Conservation (phyloP, 2,797 vertebrate genomes). For the Protonibea diacanthus region DNA sequence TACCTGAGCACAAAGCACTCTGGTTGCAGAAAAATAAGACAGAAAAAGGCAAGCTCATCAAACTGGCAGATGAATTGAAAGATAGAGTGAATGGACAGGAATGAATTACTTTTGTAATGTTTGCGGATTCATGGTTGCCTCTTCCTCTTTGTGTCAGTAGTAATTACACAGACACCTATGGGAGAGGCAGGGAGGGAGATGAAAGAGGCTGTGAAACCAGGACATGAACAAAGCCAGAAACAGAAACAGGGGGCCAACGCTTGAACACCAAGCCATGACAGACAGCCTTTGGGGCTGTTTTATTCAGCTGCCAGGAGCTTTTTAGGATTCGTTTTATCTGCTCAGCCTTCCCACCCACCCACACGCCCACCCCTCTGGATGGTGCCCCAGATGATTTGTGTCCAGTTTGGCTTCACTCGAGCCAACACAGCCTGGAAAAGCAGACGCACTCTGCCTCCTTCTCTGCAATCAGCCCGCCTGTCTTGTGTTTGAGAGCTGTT, state of each 20-base stretch:
- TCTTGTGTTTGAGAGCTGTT: slow-evolving; percentile 62
- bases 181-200: slow-evolving; percentile 73
- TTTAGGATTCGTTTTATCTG: slow-evolving; percentile 84
- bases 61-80: slow-evolving; percentile 56
- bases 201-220: slow-evolving; percentile 78
- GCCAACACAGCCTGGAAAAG: slow-evolving; percentile 72
- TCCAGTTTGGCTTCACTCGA: slow-evolving; percentile 79
- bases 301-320: slow-evolving; percentile 83
- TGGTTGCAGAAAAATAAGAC: slow-evolving; percentile 29
- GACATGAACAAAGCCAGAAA: slow-evolving; percentile 79
- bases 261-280: slow-evolving; percentile 79
- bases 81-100: slow-evolving; percentile 64
- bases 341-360: slow-evolving; percentile 74
- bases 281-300: slow-evolving; percentile 80
- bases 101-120: slow-evolving; percentile 71
- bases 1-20: slow-evolving; percentile 35
- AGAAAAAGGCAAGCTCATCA: slow-evolving; percentile 53
- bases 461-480: slow-evolving; percentile 66
- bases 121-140: slow-evolving; percentile 69
- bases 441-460: slow-evolving; percentile 66
- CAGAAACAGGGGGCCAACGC: slow-evolving; percentile 69
- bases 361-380: slow-evolving; percentile 74
- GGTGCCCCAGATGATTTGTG: slow-evolving; percentile 80
- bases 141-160: slow-evolving; percentile 72
- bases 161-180: slow-evolving; percentile 71